These are phyloP conservation scores for Orthonyx spaldingii DNA, from an alignment of 2,113 vertebrate species.

Conservation along the genomic window DNA sequence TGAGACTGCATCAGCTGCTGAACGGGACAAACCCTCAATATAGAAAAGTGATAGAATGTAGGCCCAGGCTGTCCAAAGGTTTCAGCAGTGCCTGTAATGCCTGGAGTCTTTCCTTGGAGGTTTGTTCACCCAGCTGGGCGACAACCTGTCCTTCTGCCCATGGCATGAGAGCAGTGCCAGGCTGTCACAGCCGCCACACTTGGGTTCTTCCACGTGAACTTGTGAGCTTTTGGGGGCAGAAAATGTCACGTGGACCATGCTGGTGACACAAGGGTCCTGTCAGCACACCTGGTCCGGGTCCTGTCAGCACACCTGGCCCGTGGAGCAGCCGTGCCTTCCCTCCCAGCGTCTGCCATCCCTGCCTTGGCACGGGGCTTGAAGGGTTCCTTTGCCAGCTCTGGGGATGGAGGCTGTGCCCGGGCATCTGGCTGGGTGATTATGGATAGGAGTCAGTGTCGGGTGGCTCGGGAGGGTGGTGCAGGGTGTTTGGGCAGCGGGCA, in stretches of 20 bases:
- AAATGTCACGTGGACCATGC: rapidly evolving
- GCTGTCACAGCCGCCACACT: neutral
- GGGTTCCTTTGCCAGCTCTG: neutral
- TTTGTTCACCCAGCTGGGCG: neutral
- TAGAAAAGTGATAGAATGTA: rapidly evolving
- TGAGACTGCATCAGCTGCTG: neutral
- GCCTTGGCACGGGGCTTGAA: rapidly evolving
- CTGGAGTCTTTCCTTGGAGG: neutral
- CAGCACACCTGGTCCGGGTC: neutral
- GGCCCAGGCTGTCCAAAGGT: neutral
- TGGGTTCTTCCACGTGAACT: neutral
- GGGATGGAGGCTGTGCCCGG: neutral
- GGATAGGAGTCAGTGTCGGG: rapidly evolving
- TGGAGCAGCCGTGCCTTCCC: neutral
- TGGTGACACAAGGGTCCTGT: neutral
- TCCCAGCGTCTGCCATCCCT: neutral
- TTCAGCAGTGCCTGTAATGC: neutral
- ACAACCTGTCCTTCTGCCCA: neutral
- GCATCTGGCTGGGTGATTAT: neutral
- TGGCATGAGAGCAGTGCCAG: too few species aligned
- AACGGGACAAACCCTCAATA: rapidly evolving
- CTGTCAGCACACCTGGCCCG: neutral
- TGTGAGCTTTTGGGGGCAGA: neutral
- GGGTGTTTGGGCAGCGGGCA: neutral
- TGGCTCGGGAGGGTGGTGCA: rapidly evolving